Evolutionary conservation across 2,888 invertebrate genomes (phyloP).

Genomic region (Andrena chrysosceles): DNA sequence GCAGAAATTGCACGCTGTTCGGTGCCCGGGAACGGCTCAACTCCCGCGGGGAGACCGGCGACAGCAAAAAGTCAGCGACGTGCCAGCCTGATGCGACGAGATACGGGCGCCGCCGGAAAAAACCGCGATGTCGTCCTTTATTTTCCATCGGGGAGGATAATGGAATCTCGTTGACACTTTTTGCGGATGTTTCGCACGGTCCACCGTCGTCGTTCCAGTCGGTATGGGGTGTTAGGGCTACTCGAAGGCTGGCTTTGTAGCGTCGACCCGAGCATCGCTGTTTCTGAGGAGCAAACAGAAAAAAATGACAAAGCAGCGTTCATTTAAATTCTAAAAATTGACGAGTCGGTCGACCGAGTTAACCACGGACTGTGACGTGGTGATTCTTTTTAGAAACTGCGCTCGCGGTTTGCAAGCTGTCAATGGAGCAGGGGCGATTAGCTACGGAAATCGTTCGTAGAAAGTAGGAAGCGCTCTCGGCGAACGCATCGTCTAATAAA

Average conservation of each 20-base stretch:
- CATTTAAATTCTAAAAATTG: neutral
- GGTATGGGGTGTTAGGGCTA: neutral
- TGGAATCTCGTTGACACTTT: constrained; percentile 62
- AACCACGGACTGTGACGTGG: neutral
- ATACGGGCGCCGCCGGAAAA: constrained; percentile 64
- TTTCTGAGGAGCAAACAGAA: neutral
- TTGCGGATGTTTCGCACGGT: constrained; percentile 12
- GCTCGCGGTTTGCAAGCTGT: neutral
- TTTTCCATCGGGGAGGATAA: constrained; percentile 61
- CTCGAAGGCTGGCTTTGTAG: neutral
- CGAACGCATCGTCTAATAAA: constrained; percentile 42
- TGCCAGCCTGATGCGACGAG: constrained; percentile 53
- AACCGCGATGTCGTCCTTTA: constrained; percentile 56
- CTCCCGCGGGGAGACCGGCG: constrained; percentile 53
- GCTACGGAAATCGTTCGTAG: constrained; percentile 7
- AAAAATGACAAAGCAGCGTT: too few species aligned
- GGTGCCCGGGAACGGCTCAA: constrained; percentile 39
- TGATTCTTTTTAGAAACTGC: neutral
- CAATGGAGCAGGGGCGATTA: neutral
- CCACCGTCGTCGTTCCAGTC: neutral
- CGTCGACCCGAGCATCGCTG: neutral
- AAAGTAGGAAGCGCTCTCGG: constrained; percentile 37
- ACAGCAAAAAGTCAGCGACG: constrained; percentile 63
- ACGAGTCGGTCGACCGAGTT: neutral
- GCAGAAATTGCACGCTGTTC: constrained; percentile 11